A percentile compares a stretch with the other conserved stretches of the same genome.
Conservation (phyloP, 2,113 vertebrate species). For the Upupa epops region DNA sequence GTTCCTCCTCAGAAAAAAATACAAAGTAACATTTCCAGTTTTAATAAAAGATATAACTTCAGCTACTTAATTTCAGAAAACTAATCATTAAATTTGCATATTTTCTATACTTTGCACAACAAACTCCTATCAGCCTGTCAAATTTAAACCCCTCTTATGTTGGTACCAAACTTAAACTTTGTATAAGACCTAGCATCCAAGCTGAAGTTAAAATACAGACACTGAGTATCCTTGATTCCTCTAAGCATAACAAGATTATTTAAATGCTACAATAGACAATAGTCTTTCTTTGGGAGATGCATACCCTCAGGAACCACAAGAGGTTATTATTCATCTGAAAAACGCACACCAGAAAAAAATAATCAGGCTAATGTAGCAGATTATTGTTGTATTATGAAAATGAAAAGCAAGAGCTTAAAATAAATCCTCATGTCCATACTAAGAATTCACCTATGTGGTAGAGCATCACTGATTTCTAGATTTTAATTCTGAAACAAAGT, state of each 20-base stretch:
- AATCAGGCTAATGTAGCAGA: neutral
- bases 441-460: neutral
- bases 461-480: neutral
- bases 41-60: neutral
- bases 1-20: neutral
- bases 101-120: neutral
- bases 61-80: neutral
- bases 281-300: neutral
- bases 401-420: neutral
- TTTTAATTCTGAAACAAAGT: neutral
- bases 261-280: neutral
- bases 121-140: neutral
- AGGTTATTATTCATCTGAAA: conserved; percentile 7
- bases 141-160: neutral
- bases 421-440: neutral
- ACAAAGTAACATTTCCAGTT: neutral
- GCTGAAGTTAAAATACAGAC: neutral
- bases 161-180: neutral
- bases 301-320: neutral
- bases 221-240: neutral
- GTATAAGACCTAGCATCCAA: neutral
- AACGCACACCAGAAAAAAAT: neutral
- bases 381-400: neutral
- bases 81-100: neutral
- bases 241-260: neutral